Evolutionary conservation across 37 sponge, comb jelly and placozoan genomes (phyloP).

Genomic region (Mnemiopsis leidyi): DNA sequence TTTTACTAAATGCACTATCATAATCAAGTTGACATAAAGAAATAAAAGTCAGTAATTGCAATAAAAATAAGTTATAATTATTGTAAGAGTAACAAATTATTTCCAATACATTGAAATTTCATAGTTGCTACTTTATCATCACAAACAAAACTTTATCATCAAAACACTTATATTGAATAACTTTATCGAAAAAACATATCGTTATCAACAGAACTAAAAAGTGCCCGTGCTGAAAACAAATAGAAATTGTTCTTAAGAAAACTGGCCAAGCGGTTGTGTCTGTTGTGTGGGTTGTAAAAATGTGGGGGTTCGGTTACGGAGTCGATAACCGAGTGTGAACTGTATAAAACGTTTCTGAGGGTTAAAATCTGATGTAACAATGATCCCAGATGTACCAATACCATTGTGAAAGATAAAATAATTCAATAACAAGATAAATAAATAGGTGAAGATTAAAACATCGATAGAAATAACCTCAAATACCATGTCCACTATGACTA

Average conservation of each 20-base stretch:
- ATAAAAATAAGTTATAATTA: conserved; percentile 29
- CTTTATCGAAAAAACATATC: background rate
- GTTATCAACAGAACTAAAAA: background rate
- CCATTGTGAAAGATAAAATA: background rate
- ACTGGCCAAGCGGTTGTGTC: background rate
- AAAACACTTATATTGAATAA: conserved; percentile 19
- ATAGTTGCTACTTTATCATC: background rate
- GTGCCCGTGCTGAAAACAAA: background rate
- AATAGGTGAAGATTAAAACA: background rate
- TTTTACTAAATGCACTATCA: too few relatives aligned
- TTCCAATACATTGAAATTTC: conserved; percentile 29
- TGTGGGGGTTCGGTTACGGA: background rate
- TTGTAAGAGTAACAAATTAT: background rate
- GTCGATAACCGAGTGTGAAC: background rate
- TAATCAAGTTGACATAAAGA: too few relatives aligned
- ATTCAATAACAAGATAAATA: background rate
- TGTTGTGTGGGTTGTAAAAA: background rate
- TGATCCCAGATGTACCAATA: background rate
- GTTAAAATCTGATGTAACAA: background rate
- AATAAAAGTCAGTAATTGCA: background rate
- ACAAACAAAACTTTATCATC: conserved; percentile 37
- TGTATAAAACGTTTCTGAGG: background rate
- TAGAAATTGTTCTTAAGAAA: background rate
- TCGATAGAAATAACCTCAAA: background rate
- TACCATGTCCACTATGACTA: background rate